Base-by-base conservation (phyloP, 1,140 invertebrate genomes). In the Penaeus japonicus region DNA sequence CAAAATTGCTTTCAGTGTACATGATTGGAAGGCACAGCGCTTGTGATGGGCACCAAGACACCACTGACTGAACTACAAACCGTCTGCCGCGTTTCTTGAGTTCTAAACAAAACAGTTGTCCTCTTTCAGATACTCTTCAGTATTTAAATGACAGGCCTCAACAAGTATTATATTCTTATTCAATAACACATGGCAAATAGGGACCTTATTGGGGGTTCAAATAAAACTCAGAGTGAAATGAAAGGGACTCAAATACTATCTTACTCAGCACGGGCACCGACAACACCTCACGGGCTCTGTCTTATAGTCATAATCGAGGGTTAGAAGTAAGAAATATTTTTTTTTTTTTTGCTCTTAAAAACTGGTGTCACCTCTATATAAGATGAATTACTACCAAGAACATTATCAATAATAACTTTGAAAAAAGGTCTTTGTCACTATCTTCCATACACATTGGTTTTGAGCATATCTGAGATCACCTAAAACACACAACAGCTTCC, bases 1-100 rank as follows among this genome's bases (percentile, higher is more conserved):
- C 70, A 82, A 82, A 83, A 83, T 83, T 82, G 59, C 80, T 88
- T 82, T 88, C 27, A 47, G 47, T 47, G 47, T 47, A 47, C 47
- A 70, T 82, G 80, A 88, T 88, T 82, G 86, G 86, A 88, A 88
- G 86, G 86, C 86, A 88, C 86, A 88, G 86, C 86, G 86, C 86
- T 88, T 83, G 85, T 77, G 55, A 81, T 87, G 86, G 79, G 79
- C 86, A 83, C 70, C 70, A 77, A 75, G 80, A 83, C 80, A 75
- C 86, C 86, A 80, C 80, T 77, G 59, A 73, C 77, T 47, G 54
- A 73, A 55, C 62, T 77, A 47, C 86, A 78, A 35, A 87, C 85
- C 85, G 27, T 80, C 79, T 81, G 77, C 77, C 85, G 80, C 77
- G 57, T 80, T 65, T 39, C n/a, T 32, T 32, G 18, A 65, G 27